phyloP scores from a whole-genome alignment of 2,797 vertebrate genomes.

The Paramormyrops hopkinsi region DNA sequence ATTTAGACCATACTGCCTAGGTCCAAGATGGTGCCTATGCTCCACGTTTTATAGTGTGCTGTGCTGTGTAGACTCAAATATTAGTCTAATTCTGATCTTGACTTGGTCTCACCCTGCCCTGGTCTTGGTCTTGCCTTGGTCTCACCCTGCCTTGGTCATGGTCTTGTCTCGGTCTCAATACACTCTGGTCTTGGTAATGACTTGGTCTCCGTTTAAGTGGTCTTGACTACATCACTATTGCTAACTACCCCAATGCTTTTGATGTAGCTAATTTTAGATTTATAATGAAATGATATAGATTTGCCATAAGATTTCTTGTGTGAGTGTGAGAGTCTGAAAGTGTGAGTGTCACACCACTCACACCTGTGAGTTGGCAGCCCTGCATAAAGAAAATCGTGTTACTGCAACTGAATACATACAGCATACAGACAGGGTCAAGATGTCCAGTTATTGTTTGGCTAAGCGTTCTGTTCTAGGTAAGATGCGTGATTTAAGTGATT shows the following conservation, averaged over 20 bases:
- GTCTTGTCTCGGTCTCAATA: not conserved
- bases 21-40: not conserved
- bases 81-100: not conserved
- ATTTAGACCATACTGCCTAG: not conserved
- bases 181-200: not conserved
- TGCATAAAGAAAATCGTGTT: not conserved
- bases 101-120: not conserved
- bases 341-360: not conserved
- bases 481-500: not conserved
- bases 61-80: not conserved
- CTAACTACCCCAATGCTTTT: not conserved
- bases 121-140: not conserved
- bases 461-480: not conserved
- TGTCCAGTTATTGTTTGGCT: not conserved
- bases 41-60: not conserved
- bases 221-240: not conserved
- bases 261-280: not conserved
- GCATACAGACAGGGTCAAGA: not conserved
- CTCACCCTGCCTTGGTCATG: not conserved
- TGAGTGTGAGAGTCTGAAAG: not conserved
- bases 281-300: not conserved
- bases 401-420: not conserved
- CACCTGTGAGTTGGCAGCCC: not conserved
- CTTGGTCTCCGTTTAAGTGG: not conserved
- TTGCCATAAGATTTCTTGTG: not conserved